Conservation (phyloP, 2,888 invertebrate genomes). For the Pyralis farinalis region DNA sequence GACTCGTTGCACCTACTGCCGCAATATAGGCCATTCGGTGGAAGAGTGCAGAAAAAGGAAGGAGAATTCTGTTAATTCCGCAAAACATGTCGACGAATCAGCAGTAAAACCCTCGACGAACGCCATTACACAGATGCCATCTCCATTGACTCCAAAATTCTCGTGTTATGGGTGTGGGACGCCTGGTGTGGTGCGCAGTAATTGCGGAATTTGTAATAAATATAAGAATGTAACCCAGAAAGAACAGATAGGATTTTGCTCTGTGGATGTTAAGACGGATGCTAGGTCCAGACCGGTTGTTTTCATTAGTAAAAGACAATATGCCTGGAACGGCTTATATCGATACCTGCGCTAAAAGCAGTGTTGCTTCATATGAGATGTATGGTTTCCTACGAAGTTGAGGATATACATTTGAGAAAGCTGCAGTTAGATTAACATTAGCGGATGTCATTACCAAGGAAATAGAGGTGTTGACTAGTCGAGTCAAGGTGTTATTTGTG, state of each 20-base stretch:
- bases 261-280: too few species aligned
- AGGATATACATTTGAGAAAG: conserved; percentile 4
- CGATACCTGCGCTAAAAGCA: conserved; percentile 14
- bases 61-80: background rate
- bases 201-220: background rate
- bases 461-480: background rate
- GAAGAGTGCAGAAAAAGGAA: background rate
- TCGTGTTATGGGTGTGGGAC: conserved; percentile 22
- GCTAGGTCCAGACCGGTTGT: background rate
- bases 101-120: background rate
- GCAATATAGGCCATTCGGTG: background rate
- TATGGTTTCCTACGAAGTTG: background rate
- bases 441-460: conserved; percentile 9
- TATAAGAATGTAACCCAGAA: background rate
- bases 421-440: background rate
- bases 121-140: background rate
- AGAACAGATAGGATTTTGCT: background rate
- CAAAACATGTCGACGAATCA: background rate
- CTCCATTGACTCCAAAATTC: background rate
- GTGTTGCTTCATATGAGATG: conserved; percentile 10
- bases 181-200: conserved; percentile 16
- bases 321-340: conserved; percentile 6
- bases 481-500: background rate
- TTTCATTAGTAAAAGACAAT: background rate
- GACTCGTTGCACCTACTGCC: background rate